phyloP scores from a whole-genome alignment of 1,140 invertebrate species.

The Cyclargus thomasi region DNA sequence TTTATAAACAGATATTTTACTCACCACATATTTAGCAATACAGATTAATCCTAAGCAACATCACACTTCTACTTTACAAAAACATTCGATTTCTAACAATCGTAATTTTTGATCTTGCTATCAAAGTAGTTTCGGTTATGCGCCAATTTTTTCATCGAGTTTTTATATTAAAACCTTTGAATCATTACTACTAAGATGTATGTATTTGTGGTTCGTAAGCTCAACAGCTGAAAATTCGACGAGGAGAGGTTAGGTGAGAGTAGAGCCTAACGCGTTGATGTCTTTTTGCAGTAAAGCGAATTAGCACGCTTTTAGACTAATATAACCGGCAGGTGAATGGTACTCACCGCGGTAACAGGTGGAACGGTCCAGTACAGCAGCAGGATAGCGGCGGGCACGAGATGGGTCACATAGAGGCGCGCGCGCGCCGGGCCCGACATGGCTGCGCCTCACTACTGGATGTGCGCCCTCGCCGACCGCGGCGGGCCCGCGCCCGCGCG shows the following conservation, averaged over 20 bases:
- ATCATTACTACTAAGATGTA: too few species aligned
- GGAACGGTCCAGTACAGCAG: constrained; percentile 47
- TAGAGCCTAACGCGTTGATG: constrained; percentile 47
- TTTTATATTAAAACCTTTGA: too few species aligned
- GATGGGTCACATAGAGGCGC: constrained; percentile 48
- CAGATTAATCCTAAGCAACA: too few species aligned
- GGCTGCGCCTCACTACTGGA: constrained; percentile 68
- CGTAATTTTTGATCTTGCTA: too few species aligned
- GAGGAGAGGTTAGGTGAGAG: constrained; percentile 1
- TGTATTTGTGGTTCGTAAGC: not conserved
- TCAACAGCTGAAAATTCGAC: not conserved
- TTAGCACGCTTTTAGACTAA: not conserved
- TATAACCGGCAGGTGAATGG: constrained; percentile 17
- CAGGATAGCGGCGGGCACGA: constrained; percentile 48
- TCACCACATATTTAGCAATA: too few species aligned
- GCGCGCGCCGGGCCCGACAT: constrained; percentile 62
- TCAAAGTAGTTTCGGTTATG: too few species aligned
- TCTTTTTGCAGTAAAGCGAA: constrained; percentile 40
- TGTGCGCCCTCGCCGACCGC: constrained; percentile 48
- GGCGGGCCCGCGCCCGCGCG: constrained; percentile 34
- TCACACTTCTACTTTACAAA: too few species aligned
- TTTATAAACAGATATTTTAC: too few species aligned
- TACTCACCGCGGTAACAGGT: constrained; percentile 60
- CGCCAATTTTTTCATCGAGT: too few species aligned
- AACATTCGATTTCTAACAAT: too few species aligned